Evolutionary conservation across 2,113 vertebrate species (phyloP), one percentile per base, ranked within the genome.

Genomic region (Pan paniscus): DNA sequence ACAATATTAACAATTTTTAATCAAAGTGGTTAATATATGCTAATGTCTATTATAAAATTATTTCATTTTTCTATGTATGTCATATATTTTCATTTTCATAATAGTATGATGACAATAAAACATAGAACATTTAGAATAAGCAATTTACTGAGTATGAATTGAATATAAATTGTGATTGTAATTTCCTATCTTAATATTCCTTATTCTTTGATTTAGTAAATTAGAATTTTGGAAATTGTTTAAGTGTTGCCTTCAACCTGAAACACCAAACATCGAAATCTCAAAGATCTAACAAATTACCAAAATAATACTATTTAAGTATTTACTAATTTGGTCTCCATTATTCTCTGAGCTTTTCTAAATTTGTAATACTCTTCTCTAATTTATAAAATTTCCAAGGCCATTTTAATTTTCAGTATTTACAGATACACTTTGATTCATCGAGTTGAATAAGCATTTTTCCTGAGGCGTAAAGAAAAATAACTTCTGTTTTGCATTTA

Each of bases 401-500:
- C 5, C 14, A 79, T 80, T 91, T 97, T 93, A 90, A 72, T 91
- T 68, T 85, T n/a, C 16, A 75, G 8, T 35, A 61, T 96, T 85
- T 68, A 48, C 2, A 93, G 30, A 46, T 80, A 83, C 90, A 93
- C 17, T 73, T 64, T 85, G 7, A 8, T 94, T 89, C 52, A 89
- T 75, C 30, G 35, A 95, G 14, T 87, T 96, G 35, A 88, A 92
- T 48, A 80, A 89, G 35, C 12, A 12, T 72, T 73, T 70, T 61
- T 64, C 35, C 55, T 48, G 8, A 14, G 52, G 7, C 46, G 61
- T 85, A 78, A 72, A 59, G n/a, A 92, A 70, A 83, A 43, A 6
- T 75, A 72, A 94, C 27, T 85, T 52, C 27, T 93, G 43, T 46
- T 97, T 82, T 76, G 8, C 27, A 93, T 93, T 95, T 96, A 40